Evolutionary conservation across 1,140 invertebrate genomes (phyloP), one percentile per base, ranked within the genome.

Genomic region (Aphidius gifuensis): DNA sequence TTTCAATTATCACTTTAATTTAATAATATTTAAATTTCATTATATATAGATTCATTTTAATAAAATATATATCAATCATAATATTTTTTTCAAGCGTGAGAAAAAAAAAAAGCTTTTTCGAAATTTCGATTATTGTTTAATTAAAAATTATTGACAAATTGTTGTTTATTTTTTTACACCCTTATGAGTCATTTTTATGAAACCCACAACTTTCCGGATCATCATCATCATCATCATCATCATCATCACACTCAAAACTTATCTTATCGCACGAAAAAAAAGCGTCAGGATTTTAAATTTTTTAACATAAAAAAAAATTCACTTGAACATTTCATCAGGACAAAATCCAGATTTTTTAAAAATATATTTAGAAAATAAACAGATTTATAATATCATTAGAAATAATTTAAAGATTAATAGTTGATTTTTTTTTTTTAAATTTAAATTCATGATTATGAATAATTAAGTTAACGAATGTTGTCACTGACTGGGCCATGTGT

Each of bases 401-500:
- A 50, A 32, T 32, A 3, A 32, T 32, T 32, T 4, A 32, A 32
- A 32, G 23, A 32, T 32, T 32, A 32, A 32, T 32, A 0, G 23
- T 32, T 32, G 1, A 2, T 1, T 32, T 32, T 32, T 32, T 32
- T 32, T 32, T 32, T 32, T 32, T 32, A 0, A 32, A 32, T 32
- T 3, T 58, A 58, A 16, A 50, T n/a, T 6, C 23, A 57, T 23
- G 57, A 56, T 60, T 62, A 64, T 39, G 62, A 58, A 60, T 48
- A 62, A 62, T 68, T 74, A 72, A 76, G 76, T 78, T 73, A 77
- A 68, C 64, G 61, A 69, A 66, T 71, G 75, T 76, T 77, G 71
- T 79, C 72, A 71, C 69, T 55, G 38, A 9, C 42, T n/a, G 68
- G 73, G 78, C 78, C 78, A 80, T 80, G 73, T 80, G 77, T 78